Conservation (phyloP, 2,888 invertebrate genomes). For the Scelioninae gen. 2 region DNA sequence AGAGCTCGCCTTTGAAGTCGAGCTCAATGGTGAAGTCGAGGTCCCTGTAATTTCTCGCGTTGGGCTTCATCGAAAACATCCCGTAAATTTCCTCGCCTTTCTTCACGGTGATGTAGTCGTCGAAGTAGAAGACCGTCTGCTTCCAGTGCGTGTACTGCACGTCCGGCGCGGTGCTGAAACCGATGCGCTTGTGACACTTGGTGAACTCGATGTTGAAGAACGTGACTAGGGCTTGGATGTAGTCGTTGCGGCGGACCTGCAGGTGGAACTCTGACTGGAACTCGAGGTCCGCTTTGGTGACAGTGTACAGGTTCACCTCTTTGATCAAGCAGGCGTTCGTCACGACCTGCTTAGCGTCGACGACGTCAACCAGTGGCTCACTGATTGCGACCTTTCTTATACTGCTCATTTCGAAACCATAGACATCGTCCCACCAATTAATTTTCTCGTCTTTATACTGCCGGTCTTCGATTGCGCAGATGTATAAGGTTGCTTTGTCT, state of each 20-base stretch:
- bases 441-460: conserved; percentile 99
- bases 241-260: conserved; percentile 92
- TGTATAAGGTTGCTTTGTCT: conserved; percentile 93
- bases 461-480: conserved; percentile 95
- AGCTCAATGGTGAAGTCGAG: conserved; percentile 96
- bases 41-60: conserved; percentile 96
- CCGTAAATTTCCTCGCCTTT: conserved; percentile 96
- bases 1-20: conserved; percentile 93
- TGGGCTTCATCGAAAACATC: conserved; percentile 94
- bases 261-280: conserved; percentile 92
- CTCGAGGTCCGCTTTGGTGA: conserved; percentile 94
- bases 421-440: conserved; percentile 99
- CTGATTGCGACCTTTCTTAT: conserved; percentile 98
- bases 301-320: conserved; percentile 98
- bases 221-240: conserved; percentile 97
- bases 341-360: conserved; percentile 98
- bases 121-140: conserved; percentile 98
- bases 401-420: conserved; percentile 99
- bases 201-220: conserved; percentile 99
- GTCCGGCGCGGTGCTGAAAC: conserved; percentile 99
- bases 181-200: conserved; percentile 98
- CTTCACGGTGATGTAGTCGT: conserved; percentile 97
- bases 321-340: conserved; percentile 96
- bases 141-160: conserved; percentile 99
- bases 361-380: conserved; percentile 98